Evolutionary conservation across 2,888 invertebrate genomes (phyloP), one percentile per base, ranked within the genome.

Genomic region (Tinea semifulvella): DNA sequence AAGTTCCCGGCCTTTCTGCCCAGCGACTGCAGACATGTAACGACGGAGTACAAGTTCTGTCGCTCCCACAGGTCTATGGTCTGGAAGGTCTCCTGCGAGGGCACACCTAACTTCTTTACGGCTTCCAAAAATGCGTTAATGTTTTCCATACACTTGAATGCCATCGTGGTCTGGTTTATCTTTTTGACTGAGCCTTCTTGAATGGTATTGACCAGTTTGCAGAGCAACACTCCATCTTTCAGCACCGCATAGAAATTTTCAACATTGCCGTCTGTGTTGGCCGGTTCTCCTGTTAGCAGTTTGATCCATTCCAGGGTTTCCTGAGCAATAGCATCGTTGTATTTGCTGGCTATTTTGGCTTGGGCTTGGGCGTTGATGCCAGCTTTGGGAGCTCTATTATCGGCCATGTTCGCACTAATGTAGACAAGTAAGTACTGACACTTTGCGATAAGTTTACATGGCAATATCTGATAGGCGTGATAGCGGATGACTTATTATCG

Each of bases 101-200:
- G 93, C 16, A 99, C 96, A 40, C 98, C 98, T 50, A 96, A 80
- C 50, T 85, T 87, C 65, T 88, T 89, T 44, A 90, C 94, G 13
- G 90, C 90, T 53, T 90, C 91, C 50, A 96, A 77, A 75, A 98
- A 97, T 28, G 90, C 91, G 71, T 96, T 95, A 57, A 98, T 98
- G 68, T 98, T 98, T 73, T 98, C 98, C 98, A 98, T 98, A 76
- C 96, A 96, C 68, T 97, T 97, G 77, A 98, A 98, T 43, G 94
- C 96, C 89, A 95, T 91, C 54, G 88, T 85, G 42, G 91, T 89
- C 57, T 88, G 87, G 72, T 98, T 97, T 61, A 98, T 85, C 80
- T 96, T 96, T 81, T 95, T 96, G 43, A 98, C 90, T 6, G 90
- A 87, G 2, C 92, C 94, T 13, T 92, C 88, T 65, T 94, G 87